These are phyloP conservation scores for Remorina albescens DNA, from an alignment of 2,797 vertebrate genomes.

Conservation along the genomic window DNA sequence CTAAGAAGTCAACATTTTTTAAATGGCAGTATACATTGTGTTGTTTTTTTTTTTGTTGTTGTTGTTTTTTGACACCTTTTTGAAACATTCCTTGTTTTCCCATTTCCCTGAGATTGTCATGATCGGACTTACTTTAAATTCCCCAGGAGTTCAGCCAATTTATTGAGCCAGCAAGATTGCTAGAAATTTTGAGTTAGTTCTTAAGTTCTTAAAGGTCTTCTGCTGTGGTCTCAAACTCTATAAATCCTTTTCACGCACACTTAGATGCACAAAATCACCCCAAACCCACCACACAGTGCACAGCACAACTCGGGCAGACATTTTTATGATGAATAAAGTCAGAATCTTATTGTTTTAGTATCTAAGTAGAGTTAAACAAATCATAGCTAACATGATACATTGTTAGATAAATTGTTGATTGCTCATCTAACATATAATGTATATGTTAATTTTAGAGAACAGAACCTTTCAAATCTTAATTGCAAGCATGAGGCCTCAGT, in stretches of 20 bases:
- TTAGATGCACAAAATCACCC: neutral
- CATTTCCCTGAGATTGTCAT: neutral
- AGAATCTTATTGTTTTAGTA: neutral
- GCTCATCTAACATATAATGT: too few species aligned
- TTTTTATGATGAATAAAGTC: slow-evolving; percentile 3
- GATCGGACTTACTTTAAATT: slow-evolving; percentile 9
- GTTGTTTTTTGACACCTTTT: slow-evolving; percentile 16
- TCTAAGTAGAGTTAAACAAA: too few species aligned
- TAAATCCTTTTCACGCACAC: neutral
- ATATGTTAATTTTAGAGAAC: too few species aligned
- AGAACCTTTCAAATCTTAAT: too few species aligned
- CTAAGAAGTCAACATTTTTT: slow-evolving; percentile 29
- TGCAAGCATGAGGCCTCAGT: too few species aligned
- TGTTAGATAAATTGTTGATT: too few species aligned
- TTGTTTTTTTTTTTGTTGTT: too few species aligned
- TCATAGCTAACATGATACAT: too few species aligned
- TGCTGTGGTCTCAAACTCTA: too few species aligned
- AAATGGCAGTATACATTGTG: slow-evolving; percentile 38
- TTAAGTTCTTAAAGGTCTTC: too few species aligned
- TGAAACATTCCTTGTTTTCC: neutral
- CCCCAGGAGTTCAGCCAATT: neutral
- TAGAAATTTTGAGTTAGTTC: neutral
- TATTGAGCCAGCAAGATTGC: slow-evolving; percentile 25
- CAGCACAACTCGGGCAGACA: neutral
- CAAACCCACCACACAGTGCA: neutral